Percentiles rank a stretch among this genome's conserved stretches.
phyloP scores from a whole-genome alignment of 2,888 invertebrate genomes.

The Xestoiulus laeticollis region DNA sequence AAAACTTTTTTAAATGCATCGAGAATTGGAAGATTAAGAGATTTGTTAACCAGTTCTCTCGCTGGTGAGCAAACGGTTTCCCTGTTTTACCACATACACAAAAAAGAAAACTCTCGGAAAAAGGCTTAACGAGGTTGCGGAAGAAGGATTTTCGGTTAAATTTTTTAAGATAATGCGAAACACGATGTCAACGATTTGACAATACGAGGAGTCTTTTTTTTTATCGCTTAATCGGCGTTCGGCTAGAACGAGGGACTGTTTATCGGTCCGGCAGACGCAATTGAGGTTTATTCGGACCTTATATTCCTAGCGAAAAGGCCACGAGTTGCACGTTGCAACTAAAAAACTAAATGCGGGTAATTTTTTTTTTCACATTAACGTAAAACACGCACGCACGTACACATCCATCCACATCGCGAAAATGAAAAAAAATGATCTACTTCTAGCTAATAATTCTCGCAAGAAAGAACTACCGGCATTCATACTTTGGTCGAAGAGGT shows the following conservation, averaged over 20 bases:
- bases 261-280: not conserved
- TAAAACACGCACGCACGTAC: not conserved
- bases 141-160: too few relatives aligned
- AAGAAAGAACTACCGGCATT: not conserved
- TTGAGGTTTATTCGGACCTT: not conserved
- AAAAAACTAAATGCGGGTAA: not conserved
- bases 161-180: too few relatives aligned
- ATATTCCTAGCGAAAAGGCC: conserved; percentile 11
- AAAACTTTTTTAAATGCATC: not conserved
- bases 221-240: too few relatives aligned
- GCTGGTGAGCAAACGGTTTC: not conserved
- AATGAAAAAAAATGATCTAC: too few relatives aligned
- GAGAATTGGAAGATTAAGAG: conserved; percentile 31
- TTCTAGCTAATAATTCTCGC: too few relatives aligned
- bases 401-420: not conserved
- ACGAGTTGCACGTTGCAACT: not conserved
- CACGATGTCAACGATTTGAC: too few relatives aligned
- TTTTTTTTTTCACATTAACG: not conserved
- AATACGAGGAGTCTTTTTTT: too few relatives aligned
- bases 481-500: conserved; percentile 20
- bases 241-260: not conserved
- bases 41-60: not conserved
- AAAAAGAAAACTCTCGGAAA: too few relatives aligned
- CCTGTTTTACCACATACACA: not conserved
- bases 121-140: too few relatives aligned